Conservation (phyloP, 2,113 vertebrate genomes). For the Poeciliopsis turrubarensis region DNA sequence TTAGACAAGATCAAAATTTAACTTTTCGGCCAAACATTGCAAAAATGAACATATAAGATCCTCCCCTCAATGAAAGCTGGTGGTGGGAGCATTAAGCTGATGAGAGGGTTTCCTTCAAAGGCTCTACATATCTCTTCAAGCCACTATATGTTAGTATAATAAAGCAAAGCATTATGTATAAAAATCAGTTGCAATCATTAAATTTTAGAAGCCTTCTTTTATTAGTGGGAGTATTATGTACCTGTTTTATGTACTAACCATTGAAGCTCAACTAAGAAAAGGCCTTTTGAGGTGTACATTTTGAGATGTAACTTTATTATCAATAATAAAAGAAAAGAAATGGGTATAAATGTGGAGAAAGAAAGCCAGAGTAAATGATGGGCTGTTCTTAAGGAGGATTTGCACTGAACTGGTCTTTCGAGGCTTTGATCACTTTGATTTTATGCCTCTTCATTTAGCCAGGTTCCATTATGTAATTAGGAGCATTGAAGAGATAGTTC, state of each 20-base stretch:
- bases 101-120: no score
- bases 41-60: no score
- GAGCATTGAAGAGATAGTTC: slow-evolving; percentile 25
- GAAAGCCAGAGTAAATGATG: slow-evolving; percentile 7
- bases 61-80: no score
- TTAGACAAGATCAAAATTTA: no score
- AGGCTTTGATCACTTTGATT: slow-evolving; percentile 62
- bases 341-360: neutral
- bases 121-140: neutral
- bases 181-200: neutral
- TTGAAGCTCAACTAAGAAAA: no score
- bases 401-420: slow-evolving; percentile 57
- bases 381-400: slow-evolving; percentile 33
- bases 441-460: slow-evolving; percentile 47
- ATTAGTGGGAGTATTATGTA: neutral
- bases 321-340: neutral
- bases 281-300: neutral
- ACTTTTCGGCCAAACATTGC: no score
- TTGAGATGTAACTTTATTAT: no score
- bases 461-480: slow-evolving; percentile 54
- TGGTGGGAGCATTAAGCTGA: no score
- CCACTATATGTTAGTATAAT: neutral
- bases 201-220: neutral
- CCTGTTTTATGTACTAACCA: no score
- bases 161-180: neutral